A percentile compares a stretch with the other conserved stretches of the same genome.
Evolutionary conservation across 2,113 vertebrate genomes (phyloP).

Genomic region (Mixornis gularis): DNA sequence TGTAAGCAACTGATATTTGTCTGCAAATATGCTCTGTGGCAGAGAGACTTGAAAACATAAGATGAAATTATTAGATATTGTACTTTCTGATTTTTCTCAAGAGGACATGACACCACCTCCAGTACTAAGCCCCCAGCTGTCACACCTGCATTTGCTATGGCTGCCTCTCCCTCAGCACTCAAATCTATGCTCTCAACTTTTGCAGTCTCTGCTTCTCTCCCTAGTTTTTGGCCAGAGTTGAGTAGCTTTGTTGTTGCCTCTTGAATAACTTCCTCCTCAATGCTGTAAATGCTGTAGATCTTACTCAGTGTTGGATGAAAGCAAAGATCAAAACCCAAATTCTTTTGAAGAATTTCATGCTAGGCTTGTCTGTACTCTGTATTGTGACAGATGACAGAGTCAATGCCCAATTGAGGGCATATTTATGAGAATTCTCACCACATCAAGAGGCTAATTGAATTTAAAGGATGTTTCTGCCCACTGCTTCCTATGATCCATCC

Average conservation of each 20-base stretch:
- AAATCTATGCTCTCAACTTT: background rate
- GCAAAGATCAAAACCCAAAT: background rate
- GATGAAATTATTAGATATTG: background rate
- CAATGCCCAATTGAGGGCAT: background rate
- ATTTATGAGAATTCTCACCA: background rate
- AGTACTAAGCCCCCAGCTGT: background rate
- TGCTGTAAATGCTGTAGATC: background rate
- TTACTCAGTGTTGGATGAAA: background rate
- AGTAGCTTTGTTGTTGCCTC: background rate
- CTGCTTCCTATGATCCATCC: background rate
- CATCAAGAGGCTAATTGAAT: background rate
- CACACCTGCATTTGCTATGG: background rate
- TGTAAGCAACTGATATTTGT: background rate
- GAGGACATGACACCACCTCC: background rate
- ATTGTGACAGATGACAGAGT: background rate
- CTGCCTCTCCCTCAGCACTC: background rate
- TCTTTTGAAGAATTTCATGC: conserved; percentile 6
- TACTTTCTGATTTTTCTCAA: background rate
- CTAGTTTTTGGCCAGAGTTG: background rate
- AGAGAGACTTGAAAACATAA: background rate
- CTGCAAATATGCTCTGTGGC: background rate
- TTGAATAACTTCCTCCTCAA: background rate
- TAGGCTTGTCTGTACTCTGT: background rate
- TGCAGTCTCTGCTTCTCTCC: background rate
- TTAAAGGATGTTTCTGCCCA: background rate